phyloP scores from a whole-genome alignment of 2,888 invertebrate species.

The Andrena fulva region DNA sequence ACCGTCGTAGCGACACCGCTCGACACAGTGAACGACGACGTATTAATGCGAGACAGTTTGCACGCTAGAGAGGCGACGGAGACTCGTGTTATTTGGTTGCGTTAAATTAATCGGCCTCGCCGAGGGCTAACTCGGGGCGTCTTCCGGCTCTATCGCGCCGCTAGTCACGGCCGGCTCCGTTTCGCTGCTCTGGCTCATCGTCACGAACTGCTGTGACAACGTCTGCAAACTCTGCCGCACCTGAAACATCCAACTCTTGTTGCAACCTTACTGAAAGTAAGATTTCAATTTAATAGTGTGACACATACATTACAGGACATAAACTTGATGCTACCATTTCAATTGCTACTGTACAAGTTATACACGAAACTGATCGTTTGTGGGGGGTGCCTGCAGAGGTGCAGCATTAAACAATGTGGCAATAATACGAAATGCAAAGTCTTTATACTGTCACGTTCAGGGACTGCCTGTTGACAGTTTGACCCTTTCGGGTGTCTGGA shows the following conservation, averaged over 20 bases:
- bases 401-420: no score
- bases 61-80: constrained; percentile 79
- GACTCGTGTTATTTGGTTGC: constrained; percentile 76
- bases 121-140: constrained; percentile 82
- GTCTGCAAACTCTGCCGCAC: constrained; percentile 93
- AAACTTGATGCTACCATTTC: background rate
- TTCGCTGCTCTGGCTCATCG: constrained; percentile 76
- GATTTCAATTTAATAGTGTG: background rate
- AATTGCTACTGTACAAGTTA: background rate
- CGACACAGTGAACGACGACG: constrained; percentile 45
- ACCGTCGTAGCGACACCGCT: constrained; percentile 49
- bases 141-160: constrained; percentile 75
- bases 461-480: no score
- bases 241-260: constrained; percentile 83
- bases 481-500: no score
- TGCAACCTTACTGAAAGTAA: background rate
- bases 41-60: constrained; percentile 75
- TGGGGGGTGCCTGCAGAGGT: no score
- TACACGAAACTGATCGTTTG: no score
- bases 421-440: no score
- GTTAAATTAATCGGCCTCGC: constrained; percentile 65
- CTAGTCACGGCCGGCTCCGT: constrained; percentile 69
- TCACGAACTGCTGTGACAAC: constrained; percentile 87
- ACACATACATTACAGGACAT: background rate
- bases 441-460: no score